Base-by-base conservation (phyloP, 1,140 invertebrate genomes). In the Vanessa atalanta region DNA sequence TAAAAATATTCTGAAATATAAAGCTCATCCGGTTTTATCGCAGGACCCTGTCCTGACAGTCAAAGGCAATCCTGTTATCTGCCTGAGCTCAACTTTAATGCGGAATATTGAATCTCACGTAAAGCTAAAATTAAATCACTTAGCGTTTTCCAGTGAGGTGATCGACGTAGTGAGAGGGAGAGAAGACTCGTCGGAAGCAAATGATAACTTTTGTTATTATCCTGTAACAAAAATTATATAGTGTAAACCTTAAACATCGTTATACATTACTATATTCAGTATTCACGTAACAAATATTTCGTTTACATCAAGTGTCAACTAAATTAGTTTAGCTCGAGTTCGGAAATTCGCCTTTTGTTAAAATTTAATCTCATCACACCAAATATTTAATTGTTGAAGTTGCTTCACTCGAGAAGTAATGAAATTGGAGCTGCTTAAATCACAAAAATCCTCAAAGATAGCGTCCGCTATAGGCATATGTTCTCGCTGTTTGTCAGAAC, bases 21-120 rank as follows among this genome's bases (percentile, higher is more conserved):
- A 26, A 57, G 53, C 20, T 16, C 20, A 26, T 57, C 12, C n/a
- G 11, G 53, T 9, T 57, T 26, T 9, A 57, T 12, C 9, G 53
- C 53, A 23, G 20, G 53, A 23, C 9, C 16, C 6, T 4, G 11
- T 57, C 20, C 53, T 20, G 8, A n/a, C 6, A 31, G 50, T 26
- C 67, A 3, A 14, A n/a, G 51, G 16, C 60, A 69, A 60, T 60
- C 20, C 16, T 23, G 47, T 69, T 60, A 60, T 60, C 55, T 12
- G 55, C 6, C 67, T 43, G 55, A 60, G 53, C 51, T 47, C 51
- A 60, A 60, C 67, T 69, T 60, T 69, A 69, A 69, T 69, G 8
- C 67, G 67, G 53, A 23, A 57, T 57, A 57, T 57, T 60, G 66
- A 26, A 47, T 60, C 53, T 69, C 53, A 26, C 16, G 53, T 43